Conservation (phyloP, 2,888 invertebrate species). For the Pherbina coryleti region DNA sequence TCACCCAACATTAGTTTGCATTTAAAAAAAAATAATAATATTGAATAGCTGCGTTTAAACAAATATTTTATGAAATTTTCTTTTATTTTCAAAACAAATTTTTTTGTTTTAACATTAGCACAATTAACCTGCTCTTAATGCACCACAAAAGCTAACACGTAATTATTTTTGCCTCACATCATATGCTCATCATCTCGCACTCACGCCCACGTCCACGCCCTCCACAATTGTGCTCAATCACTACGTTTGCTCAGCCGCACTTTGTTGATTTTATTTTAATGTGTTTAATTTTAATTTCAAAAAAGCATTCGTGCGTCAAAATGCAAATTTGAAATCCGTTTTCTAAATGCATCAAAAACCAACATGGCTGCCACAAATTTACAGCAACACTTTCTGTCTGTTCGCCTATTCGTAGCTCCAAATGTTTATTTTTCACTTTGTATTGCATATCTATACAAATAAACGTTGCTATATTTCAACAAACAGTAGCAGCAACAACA, state of each 20-base stretch:
- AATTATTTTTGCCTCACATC: too few species aligned
- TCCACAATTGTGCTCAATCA: not conserved
- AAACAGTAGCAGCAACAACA: slow-evolving; percentile 10
- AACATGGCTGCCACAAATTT: slow-evolving; percentile 12
- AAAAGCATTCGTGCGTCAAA: slow-evolving; percentile 60
- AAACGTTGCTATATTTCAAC: not conserved
- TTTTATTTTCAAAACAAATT: not conserved
- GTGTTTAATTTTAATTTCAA: slow-evolving; percentile 50
- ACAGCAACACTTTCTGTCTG: slow-evolving; percentile 1
- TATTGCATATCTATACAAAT: slow-evolving; percentile 27
- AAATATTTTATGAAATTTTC: not conserved
- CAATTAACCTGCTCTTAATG: too few species aligned
- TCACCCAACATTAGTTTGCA: not conserved
- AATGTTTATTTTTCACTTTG: slow-evolving; percentile 17
- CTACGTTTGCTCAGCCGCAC: not conserved
- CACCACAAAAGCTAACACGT: too few species aligned
- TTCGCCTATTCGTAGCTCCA: not conserved
- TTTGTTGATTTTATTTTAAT: slow-evolving; percentile 36
- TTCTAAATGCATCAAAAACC: slow-evolving; percentile 21
- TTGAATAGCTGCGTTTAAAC: too few species aligned
- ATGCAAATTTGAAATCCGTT: slow-evolving; percentile 45
- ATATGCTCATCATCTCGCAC: not conserved
- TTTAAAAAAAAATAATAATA: too few species aligned
- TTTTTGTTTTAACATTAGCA: too few species aligned
- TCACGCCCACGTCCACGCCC: not conserved